Evolutionary conservation across 64 coral and sea anemone species (phyloP).

Genomic region (Montipora foliosa): DNA sequence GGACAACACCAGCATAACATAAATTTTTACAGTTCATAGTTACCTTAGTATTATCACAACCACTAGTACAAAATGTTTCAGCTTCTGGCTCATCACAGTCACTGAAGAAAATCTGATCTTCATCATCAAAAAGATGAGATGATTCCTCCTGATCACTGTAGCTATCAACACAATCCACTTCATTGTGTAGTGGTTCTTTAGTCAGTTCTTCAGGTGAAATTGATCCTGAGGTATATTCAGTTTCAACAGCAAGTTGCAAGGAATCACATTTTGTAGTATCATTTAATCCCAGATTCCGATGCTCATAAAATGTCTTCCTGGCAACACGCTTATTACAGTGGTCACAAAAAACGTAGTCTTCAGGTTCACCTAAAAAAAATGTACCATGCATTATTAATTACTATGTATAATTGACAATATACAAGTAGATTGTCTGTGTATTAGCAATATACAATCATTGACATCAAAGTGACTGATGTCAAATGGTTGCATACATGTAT

Average conservation of each 20-base stretch:
- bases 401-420: no score
- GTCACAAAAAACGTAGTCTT: conserved; percentile 21
- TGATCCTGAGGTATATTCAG: neutral
- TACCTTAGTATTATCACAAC: neutral
- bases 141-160: neutral
- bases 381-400: no score
- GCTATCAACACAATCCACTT: neutral
- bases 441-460: no score
- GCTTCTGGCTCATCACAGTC: neutral
- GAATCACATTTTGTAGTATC: neutral
- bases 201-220: neutral
- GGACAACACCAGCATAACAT: no score
- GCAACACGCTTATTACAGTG: conserved; percentile 49
- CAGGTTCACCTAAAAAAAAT: no score
- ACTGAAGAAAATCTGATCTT: no score
- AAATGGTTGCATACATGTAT: no score
- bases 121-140: neutral
- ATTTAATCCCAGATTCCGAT: neutral
- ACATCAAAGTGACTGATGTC: no score
- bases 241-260: no score
- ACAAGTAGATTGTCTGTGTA: no score
- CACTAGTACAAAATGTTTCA: neutral
- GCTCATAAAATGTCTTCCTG: conserved; percentile 27
- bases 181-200: neutral
- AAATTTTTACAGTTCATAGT: neutral